Evolutionary conservation across 2,113 vertebrate genomes (phyloP).

Genomic region (Callipepla squamata): DNA sequence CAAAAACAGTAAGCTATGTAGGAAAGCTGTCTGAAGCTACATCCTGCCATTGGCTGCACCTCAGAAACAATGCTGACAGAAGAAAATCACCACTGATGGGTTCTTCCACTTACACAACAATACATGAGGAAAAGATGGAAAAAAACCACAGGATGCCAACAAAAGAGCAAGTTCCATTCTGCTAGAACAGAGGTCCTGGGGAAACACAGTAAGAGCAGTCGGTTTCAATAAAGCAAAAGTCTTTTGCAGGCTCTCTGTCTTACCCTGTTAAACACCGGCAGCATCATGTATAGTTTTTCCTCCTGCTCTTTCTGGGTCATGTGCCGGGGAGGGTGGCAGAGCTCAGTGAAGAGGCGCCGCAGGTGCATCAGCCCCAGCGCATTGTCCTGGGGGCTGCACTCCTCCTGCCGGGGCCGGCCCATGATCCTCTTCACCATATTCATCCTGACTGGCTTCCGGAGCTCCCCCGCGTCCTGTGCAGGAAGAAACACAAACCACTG

Average conservation of each 20-base stretch:
- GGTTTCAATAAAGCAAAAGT: not conserved
- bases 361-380: conserved; percentile 97
- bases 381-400: conserved; percentile 98
- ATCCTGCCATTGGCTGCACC: not conserved
- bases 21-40: not conserved
- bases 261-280: conserved; percentile 97
- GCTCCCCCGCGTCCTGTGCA: conserved; percentile 80
- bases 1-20: not conserved
- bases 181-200: not conserved
- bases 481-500: not conserved
- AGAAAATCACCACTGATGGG: not conserved
- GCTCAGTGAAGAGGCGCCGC: conserved; percentile 94
- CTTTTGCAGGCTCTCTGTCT: conserved; percentile 1
- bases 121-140: not conserved
- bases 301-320: conserved; percentile 99
- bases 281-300: conserved; percentile 99
- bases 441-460: conserved; percentile 90
- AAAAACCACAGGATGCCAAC: not conserved
- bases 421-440: conserved; percentile 99
- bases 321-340: conserved; percentile 95
- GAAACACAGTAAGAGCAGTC: not conserved
- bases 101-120: not conserved
- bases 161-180: not conserved
- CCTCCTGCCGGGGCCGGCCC: conserved; percentile 96
- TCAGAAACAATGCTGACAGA: not conserved